A percentile compares a stretch with the other conserved stretches of the same genome.
phyloP scores from a whole-genome alignment of 2,888 invertebrate genomes.

The Microctonus brassicae region DNA sequence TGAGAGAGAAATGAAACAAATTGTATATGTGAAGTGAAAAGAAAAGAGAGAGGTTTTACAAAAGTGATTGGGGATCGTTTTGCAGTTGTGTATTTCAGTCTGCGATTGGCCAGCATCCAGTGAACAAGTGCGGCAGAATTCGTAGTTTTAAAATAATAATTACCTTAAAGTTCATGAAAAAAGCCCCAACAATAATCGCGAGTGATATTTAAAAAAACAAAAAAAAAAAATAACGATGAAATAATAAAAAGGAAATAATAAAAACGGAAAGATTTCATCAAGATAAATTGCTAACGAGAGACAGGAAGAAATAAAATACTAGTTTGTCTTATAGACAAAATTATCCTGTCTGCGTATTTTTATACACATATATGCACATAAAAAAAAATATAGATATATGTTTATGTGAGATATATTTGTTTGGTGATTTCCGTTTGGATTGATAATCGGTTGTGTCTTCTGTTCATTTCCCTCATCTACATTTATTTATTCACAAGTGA shows the following conservation, averaged over 20 bases:
- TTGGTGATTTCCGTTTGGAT: background rate
- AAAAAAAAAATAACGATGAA: background rate
- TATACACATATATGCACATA: background rate
- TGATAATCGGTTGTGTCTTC: background rate
- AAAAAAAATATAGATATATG: background rate
- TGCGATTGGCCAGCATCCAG: conserved; percentile 39
- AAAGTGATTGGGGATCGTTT: conserved; percentile 24
- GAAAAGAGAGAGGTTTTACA: conserved; percentile 16
- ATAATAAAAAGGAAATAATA: background rate
- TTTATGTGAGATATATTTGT: background rate
- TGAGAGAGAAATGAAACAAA: background rate
- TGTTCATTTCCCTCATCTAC: background rate
- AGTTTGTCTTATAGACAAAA: background rate
- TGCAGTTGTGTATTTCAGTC: conserved; percentile 21
- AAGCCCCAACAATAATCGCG: conserved; percentile 1
- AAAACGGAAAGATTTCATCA: background rate
- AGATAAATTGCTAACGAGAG: background rate
- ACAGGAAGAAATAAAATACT: background rate
- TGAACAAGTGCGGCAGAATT: conserved; percentile 36
- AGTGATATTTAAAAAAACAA: background rate
- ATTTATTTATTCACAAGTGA: background rate
- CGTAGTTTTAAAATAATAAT: background rate
- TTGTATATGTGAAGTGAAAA: background rate
- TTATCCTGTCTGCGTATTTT: background rate
- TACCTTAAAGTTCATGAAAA: background rate